Conservation (phyloP, 2,888 invertebrate species). For the Pachliopta kotzebuea region DNA sequence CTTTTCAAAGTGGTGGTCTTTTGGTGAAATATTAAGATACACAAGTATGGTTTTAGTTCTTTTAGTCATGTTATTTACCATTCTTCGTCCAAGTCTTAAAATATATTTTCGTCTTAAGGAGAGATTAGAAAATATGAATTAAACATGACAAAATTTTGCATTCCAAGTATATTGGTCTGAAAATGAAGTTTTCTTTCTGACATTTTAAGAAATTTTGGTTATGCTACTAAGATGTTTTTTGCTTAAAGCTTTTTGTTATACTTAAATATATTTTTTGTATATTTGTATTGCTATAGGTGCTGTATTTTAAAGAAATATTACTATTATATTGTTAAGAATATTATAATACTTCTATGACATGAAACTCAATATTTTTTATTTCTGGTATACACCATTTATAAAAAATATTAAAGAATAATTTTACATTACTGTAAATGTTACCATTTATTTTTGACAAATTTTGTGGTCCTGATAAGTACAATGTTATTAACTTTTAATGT, state of each 20-base stretch:
- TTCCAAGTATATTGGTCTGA: background rate
- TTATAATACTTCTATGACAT: background rate
- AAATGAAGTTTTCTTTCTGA: background rate
- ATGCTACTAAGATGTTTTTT: background rate
- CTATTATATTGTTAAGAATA: background rate
- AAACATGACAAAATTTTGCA: conserved; percentile 31
- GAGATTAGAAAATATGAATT: conserved; percentile 62
- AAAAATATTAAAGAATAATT: background rate
- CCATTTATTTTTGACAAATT: background rate
- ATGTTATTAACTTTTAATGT: too few species aligned
- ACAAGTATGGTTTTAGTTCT: conserved; percentile 56
- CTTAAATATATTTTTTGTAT: conserved; percentile 5
- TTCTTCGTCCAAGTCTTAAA: conserved; percentile 67
- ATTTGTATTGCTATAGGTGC: conserved; percentile 10
- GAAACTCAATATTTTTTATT: background rate
- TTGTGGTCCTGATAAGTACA: too few species aligned
- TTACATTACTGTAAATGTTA: background rate
- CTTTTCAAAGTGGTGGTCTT: conserved; percentile 67
- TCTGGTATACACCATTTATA: background rate
- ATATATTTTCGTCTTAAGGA: conserved; percentile 72
- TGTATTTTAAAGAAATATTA: conserved; percentile 7
- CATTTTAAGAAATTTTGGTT: conserved; percentile 9
- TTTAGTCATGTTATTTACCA: conserved; percentile 59
- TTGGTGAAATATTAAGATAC: conserved; percentile 62
- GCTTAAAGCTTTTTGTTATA: conserved; percentile 4